A percentile compares a stretch with the other conserved stretches of the same genome.
These are phyloP conservation scores for Diprion similis DNA, from an alignment of 1,140 invertebrate species.

Conservation along the genomic window DNA sequence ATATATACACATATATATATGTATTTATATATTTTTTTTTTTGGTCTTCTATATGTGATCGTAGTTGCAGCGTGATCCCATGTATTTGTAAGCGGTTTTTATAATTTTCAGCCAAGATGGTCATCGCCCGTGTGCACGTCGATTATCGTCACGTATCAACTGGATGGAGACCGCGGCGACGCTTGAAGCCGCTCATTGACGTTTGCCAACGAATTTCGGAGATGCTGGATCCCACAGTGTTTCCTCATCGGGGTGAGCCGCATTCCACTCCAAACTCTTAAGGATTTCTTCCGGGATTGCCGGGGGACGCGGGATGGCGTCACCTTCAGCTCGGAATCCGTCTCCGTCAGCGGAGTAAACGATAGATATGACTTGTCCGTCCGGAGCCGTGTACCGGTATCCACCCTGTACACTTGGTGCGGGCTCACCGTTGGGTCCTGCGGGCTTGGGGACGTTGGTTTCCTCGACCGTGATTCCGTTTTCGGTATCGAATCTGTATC, in stretches of 20 bases:
- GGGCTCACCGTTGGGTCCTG: conserved; percentile 46
- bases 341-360: conserved; percentile 66
- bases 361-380: conserved; percentile 61
- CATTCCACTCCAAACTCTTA: background rate
- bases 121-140: too few relatives aligned
- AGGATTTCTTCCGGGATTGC: conserved; percentile 43
- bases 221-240: background rate
- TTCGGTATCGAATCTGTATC: conserved; percentile 55
- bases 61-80: too few relatives aligned
- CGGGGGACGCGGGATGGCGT: conserved; percentile 60
- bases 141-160: too few relatives aligned
- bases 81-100: too few relatives aligned
- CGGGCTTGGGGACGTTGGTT: conserved; percentile 52
- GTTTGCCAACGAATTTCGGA: too few relatives aligned
- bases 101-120: too few relatives aligned
- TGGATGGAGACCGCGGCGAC: too few relatives aligned
- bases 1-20: too few relatives aligned
- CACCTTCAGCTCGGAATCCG: conserved; percentile 65
- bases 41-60: too few relatives aligned
- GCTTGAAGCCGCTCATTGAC: too few relatives aligned
- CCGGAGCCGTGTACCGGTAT: conserved; percentile 64
- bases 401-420: conserved; percentile 59
- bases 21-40: too few relatives aligned
- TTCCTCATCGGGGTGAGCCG: background rate
- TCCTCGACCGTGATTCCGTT: conserved; percentile 58